Base-by-base conservation (phyloP, 92 coral and sea anemone genomes). In the Umimayanthus chanpuru region DNA sequence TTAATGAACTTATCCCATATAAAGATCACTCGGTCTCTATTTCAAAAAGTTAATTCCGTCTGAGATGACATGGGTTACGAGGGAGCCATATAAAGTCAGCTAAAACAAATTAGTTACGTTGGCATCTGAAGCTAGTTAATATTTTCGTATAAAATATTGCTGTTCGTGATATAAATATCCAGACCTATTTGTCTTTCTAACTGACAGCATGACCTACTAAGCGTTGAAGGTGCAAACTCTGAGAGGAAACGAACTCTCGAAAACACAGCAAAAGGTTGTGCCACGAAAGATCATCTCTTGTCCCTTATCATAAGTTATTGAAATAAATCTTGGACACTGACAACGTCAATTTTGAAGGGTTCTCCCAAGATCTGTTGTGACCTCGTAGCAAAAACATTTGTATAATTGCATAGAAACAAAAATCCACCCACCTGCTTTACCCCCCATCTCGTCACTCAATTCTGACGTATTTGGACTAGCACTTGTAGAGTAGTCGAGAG, bases 191-290 rank as follows among this genome's bases (percentile, higher is more conserved):
- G 78, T 79, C 91, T 91, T 83, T 5, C 56, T 64, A 76, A 39
- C 81, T 90, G 91, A 88, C 93, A 88, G 82, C 85, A 41, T 88
- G 93, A 84, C 81, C 82, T 70, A 85, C 77, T 32, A 71, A 18
- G 44, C 12, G 77, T 68, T 28, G 23, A 29, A 40, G 87, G 50
- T 75, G 6, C 79, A 44, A 75, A 75, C 49, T 75, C 6, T 39
- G 28, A 38, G 87, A 29, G 87, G 77, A 83, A 83, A 70, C 12
- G 21, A 43, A 83, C 77, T 83, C 87, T 83, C 67, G 56, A 70
- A 83, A 70, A 56, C 38, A 83, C 32, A 25, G 40, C 78, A 68
- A 83, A 47, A 28, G 18, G 47, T 44, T 39, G 40, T 68, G 14
- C 66, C 21, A 18, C 70, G 78, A 70, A 83, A 71, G 78, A 4